Conservation (phyloP, 2,113 vertebrate species). For the Plecotus auritus region DNA sequence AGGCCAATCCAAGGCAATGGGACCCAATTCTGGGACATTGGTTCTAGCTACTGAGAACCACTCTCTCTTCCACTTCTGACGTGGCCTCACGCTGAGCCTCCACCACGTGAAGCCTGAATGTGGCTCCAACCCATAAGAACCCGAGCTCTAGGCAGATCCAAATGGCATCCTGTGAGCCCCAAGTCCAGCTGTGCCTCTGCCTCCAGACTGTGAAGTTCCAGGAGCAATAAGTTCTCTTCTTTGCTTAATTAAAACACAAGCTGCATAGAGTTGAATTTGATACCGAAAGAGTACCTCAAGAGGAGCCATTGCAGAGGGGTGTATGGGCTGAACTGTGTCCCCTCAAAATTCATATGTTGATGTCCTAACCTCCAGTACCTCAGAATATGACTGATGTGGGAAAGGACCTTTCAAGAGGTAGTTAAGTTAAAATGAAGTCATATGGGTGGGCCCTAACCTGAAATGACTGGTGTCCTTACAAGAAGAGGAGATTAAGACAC, state of each 20-base stretch:
- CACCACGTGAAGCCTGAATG: neutral
- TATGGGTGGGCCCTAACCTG: too few species aligned
- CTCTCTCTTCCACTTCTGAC: neutral
- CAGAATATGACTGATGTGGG: neutral
- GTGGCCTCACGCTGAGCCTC: neutral
- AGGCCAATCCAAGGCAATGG: neutral
- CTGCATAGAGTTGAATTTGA: neutral
- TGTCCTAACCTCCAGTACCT: neutral
- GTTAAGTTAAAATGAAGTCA: neutral
- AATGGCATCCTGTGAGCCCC: fast-evolving
- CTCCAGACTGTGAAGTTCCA: neutral
- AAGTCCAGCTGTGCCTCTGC: neutral
- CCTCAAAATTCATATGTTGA: neutral
- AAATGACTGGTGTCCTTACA: neutral
- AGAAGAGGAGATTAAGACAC: neutral
- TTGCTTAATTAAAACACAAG: neutral
- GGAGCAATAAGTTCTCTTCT: neutral
- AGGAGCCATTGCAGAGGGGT: neutral
- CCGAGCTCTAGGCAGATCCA: neutral
- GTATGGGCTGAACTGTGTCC: neutral
- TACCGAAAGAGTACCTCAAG: neutral
- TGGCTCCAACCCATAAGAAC: neutral
- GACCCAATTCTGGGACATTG: neutral
- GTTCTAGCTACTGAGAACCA: neutral
- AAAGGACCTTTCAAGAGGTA: neutral